Conservation (phyloP, 2,888 invertebrate genomes). For the Scaeva pyrastri region DNA sequence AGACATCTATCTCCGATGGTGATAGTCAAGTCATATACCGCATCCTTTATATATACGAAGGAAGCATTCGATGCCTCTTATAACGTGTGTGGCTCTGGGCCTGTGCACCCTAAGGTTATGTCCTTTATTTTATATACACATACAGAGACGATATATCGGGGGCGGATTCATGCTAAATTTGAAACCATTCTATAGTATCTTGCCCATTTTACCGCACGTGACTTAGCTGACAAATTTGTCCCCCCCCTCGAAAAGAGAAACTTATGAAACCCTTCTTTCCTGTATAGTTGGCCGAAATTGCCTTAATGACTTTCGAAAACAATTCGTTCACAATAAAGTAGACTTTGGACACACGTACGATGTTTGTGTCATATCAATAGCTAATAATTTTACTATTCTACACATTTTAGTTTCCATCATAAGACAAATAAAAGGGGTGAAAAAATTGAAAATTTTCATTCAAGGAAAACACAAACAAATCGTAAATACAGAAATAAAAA, state of each 20-base stretch:
- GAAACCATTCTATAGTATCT: conserved; percentile 65
- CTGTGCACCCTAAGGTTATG: conserved; percentile 35
- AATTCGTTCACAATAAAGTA: conserved; percentile 58
- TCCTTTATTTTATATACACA: conserved; percentile 22
- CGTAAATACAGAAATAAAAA: no score
- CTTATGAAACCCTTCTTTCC: conserved; percentile 47
- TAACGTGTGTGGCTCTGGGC: neutral
- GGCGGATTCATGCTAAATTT: conserved; percentile 75
- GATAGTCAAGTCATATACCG: conserved; percentile 38
- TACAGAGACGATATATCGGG: conserved; percentile 42
- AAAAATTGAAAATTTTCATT: neutral
- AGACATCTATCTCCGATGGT: conserved; percentile 64
- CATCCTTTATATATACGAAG: conserved; percentile 36
- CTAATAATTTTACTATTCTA: neutral
- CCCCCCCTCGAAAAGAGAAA: conserved; percentile 54
- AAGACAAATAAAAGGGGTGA: neutral
- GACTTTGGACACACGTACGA: conserved; percentile 35
- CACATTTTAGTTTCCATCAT: neutral
- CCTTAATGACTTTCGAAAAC: conserved; percentile 74
- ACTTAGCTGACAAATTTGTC: conserved; percentile 72
- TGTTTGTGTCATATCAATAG: conserved; percentile 26
- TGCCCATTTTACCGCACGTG: conserved; percentile 66
- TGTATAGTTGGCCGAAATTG: conserved; percentile 56
- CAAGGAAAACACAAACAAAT: no score
- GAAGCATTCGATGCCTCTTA: conserved; percentile 10